Evolutionary conservation across 2,888 invertebrate genomes (phyloP).

Genomic region (Drosophila cognata): DNA sequence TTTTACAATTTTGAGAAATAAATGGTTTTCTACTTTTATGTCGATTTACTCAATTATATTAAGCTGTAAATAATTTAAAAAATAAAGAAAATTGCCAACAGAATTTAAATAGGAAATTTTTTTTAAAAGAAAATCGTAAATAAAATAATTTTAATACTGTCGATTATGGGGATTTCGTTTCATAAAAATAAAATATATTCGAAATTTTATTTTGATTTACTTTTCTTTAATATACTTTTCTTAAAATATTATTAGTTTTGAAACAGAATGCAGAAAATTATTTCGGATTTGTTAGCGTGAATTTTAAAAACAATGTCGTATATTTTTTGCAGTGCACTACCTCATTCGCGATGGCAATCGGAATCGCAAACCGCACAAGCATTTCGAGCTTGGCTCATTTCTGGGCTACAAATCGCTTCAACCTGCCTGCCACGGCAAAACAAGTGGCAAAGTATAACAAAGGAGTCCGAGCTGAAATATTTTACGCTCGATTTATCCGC

Average conservation of each 20-base stretch:
- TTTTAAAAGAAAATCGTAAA: background rate
- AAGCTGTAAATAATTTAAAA: background rate
- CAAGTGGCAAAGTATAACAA: conserved; percentile 66
- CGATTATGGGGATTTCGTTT: too few species aligned
- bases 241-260: background rate
- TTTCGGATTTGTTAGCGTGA: background rate
- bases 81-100: background rate
- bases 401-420: conserved; percentile 61
- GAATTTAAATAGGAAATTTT: background rate
- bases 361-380: conserved; percentile 26
- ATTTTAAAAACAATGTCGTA: background rate
- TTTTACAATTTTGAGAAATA: background rate
- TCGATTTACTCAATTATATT: background rate
- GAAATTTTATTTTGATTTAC: background rate
- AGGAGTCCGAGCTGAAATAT: conserved; percentile 79
- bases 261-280: background rate
- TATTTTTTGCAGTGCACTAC: background rate
- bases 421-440: conserved; percentile 54
- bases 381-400: conserved; percentile 37
- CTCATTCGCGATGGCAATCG: conserved; percentile 49
- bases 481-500: conserved; percentile 83
- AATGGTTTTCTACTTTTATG: rapidly evolving
- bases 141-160: background rate
- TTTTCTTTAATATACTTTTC: background rate
- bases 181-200: background rate